Evolutionary conservation across 2,888 invertebrate genomes (phyloP).

Genomic region (Clivina fossor): DNA sequence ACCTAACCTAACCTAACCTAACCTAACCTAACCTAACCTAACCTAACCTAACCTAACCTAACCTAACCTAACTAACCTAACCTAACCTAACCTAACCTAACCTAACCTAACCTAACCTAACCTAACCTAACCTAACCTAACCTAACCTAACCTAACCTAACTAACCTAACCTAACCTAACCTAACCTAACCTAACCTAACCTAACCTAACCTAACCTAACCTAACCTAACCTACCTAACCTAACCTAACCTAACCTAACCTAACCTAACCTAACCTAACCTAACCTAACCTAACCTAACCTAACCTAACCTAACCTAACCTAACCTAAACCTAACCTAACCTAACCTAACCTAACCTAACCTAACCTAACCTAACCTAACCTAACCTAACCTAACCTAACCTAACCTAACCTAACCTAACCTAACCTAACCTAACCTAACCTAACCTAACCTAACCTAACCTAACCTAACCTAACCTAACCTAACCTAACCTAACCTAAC

Average conservation of each 20-base stretch:
- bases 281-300: conserved; percentile 40
- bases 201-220: too few relatives aligned
- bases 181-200: too few relatives aligned
- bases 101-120: too few relatives aligned
- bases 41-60: too few relatives aligned
- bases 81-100: too few relatives aligned
- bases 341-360: conserved; percentile 39
- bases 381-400: conserved; percentile 39
- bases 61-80: too few relatives aligned
- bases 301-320: conserved; percentile 38
- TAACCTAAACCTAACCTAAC: conserved; percentile 37
- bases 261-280: conserved; percentile 36
- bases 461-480: conserved; percentile 19
- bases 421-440: conserved; percentile 31
- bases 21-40: too few relatives aligned
- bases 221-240: too few relatives aligned
- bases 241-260: conserved; percentile 17
- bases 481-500: conserved; percentile 19
- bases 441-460: conserved; percentile 25
- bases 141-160: too few relatives aligned
- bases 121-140: too few relatives aligned
- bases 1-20: too few relatives aligned
- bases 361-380: conserved; percentile 40
- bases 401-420: conserved; percentile 36
- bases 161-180: too few relatives aligned